A percentile compares a stretch with the other conserved stretches of the same genome.
These are phyloP conservation scores for Meta bourneti DNA, from an alignment of 2,888 invertebrate species.

Conservation along the genomic window DNA sequence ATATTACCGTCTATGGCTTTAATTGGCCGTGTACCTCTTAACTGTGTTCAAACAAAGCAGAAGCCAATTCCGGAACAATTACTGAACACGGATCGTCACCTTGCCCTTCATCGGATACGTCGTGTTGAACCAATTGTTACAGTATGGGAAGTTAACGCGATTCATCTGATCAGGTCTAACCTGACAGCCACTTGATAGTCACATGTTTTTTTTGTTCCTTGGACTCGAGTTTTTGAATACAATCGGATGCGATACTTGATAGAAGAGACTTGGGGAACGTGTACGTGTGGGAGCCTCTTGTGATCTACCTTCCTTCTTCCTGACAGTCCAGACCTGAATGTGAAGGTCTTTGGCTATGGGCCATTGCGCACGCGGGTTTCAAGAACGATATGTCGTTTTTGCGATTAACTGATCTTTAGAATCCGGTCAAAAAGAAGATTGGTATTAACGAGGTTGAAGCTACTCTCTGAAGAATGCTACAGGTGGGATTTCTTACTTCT, in stretches of 20 bases:
- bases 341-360: conserved; percentile 71
- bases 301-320: conserved; percentile 23
- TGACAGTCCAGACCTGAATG: conserved; percentile 43
- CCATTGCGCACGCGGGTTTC: conserved; percentile 61
- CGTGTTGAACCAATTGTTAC: conserved; percentile 51
- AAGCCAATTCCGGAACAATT: conserved; percentile 18
- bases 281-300: conserved; percentile 54
- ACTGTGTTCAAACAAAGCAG: background rate
- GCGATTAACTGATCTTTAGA: conserved; percentile 27
- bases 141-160: background rate
- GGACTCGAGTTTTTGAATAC: conserved; percentile 39
- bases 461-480: background rate
- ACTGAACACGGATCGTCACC: conserved; percentile 23
- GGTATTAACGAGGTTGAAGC: conserved; percentile 4
- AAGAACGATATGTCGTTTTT: conserved; percentile 39
- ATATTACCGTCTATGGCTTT: background rate
- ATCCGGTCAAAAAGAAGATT: conserved; percentile 45
- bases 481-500: background rate
- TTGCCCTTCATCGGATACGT: conserved; percentile 21
- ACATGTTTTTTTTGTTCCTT: conserved; percentile 3
- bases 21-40: background rate
- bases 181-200: background rate
- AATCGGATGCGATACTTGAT: conserved; percentile 36
- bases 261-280: conserved; percentile 14
- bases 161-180: background rate